Conservation (phyloP, 2,888 invertebrate genomes). For the Plebejus melissa region DNA sequence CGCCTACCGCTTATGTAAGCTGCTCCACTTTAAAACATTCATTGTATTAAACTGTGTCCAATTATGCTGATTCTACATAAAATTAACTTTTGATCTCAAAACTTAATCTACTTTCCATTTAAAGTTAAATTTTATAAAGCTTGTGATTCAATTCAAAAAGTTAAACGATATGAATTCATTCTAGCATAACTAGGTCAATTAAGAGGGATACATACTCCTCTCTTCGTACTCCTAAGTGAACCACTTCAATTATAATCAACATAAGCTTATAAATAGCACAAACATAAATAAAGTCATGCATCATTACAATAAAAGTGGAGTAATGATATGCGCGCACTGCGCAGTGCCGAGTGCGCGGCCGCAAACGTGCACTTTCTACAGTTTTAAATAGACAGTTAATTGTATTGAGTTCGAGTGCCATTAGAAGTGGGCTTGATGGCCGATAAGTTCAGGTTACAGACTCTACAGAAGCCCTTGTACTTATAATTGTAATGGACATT, state of each 20-base stretch:
- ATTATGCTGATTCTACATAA: neutral
- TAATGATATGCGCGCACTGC: slow-evolving; percentile 21
- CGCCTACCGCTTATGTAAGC: neutral
- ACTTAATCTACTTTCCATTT: neutral
- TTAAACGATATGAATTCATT: neutral
- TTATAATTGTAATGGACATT: neutral
- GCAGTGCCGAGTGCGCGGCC: slow-evolving; percentile 11
- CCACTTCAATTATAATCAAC: slow-evolving; percentile 10
- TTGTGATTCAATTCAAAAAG: neutral
- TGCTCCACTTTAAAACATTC: neutral
- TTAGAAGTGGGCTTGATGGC: slow-evolving; percentile 39
- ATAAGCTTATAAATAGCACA: slow-evolving; percentile 4
- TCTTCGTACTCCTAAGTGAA: neutral
- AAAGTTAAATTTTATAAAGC: neutral
- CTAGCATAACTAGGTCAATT: neutral
- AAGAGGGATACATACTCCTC: neutral
- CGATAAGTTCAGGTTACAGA: slow-evolving; percentile 40
- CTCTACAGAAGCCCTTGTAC: slow-evolving; percentile 36
- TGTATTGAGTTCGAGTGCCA: slow-evolving; percentile 66
- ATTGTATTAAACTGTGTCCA: neutral
- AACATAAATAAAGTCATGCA: slow-evolving; percentile 7
- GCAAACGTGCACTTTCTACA: slow-evolving; percentile 36
- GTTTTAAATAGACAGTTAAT: slow-evolving; percentile 47
- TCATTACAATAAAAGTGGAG: slow-evolving; percentile 13
- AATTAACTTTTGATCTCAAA: neutral